Conservation (phyloP, 1,140 invertebrate genomes). For the Magallana ariakensis region DNA sequence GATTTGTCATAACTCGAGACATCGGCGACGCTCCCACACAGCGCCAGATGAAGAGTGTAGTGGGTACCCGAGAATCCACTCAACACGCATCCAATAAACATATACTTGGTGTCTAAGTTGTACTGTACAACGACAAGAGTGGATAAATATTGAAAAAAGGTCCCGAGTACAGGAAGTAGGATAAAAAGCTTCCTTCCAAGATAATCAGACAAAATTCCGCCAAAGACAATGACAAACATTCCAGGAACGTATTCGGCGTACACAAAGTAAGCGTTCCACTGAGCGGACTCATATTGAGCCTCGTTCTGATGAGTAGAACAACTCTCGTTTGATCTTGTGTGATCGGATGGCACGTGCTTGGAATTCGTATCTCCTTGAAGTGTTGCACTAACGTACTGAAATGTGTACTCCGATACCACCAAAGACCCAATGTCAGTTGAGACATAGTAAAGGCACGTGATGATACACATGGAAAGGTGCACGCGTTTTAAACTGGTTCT, state of each 20-base stretch:
- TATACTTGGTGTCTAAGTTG: background rate
- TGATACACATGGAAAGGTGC: background rate
- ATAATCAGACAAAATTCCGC: constrained; percentile 4
- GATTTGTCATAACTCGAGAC: constrained; percentile 7
- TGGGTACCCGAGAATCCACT: background rate
- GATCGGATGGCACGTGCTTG: background rate
- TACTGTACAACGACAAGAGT: constrained; percentile 11
- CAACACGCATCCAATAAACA: background rate
- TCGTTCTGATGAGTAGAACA: constrained; percentile 17
- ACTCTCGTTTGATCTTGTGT: background rate
- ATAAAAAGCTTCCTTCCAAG: constrained; percentile 25
- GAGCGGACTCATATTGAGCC: constrained; percentile 13
- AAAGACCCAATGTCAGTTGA: background rate
- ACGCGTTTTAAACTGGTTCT: background rate
- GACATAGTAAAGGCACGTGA: background rate
- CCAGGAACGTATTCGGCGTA: background rate
- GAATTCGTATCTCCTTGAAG: background rate
- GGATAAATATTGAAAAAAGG: background rate
- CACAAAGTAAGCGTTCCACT: background rate
- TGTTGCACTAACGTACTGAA: background rate
- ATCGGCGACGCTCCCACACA: background rate
- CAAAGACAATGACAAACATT: background rate
- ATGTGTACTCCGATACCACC: background rate
- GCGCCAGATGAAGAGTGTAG: background rate
- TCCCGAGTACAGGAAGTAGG: background rate